Conservation (phyloP, 2,888 invertebrate genomes). For the Pemphredon lugubris region DNA sequence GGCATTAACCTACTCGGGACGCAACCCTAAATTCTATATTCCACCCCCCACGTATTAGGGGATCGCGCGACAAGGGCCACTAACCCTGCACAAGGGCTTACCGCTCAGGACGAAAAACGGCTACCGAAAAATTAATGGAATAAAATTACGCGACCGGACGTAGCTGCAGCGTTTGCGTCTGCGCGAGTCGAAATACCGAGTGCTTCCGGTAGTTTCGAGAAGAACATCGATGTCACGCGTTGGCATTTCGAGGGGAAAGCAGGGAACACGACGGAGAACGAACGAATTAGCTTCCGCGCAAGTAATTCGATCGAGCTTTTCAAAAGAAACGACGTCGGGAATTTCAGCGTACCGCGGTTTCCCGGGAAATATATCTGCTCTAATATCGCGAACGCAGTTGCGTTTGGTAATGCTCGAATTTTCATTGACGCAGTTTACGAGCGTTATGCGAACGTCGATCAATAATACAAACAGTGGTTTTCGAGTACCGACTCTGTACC, state of each 20-base stretch:
- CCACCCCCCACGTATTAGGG: too few relatives aligned
- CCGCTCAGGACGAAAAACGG: slow-evolving; percentile 16
- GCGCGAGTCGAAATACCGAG: slow-evolving; percentile 60
- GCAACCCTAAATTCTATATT: too few relatives aligned
- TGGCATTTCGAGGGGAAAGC: neutral
- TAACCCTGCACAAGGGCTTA: too few relatives aligned
- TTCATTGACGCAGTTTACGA: slow-evolving; percentile 39
- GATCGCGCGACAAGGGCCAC: too few relatives aligned
- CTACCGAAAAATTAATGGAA: slow-evolving; percentile 64
- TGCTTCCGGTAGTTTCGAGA: slow-evolving; percentile 4
- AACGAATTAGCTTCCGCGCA: slow-evolving; percentile 21
- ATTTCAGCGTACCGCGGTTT: slow-evolving; percentile 28
- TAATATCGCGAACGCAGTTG: slow-evolving; percentile 44
- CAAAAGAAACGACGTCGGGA: slow-evolving; percentile 35
- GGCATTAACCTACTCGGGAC: too few relatives aligned
- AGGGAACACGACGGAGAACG: slow-evolving; percentile 7
- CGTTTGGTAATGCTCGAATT: slow-evolving; percentile 41
- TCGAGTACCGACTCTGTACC: slow-evolving; percentile 49
- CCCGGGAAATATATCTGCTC: slow-evolving; percentile 28
- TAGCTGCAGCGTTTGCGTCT: slow-evolving; percentile 50
- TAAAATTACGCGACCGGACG: slow-evolving; percentile 65
- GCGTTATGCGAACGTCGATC: slow-evolving; percentile 31
- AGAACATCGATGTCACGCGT: slow-evolving; percentile 10
- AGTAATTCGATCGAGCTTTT: slow-evolving; percentile 41
- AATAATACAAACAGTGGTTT: slow-evolving; percentile 41